Evolutionary conservation across 2,113 vertebrate species (phyloP).

Genomic region (Lasiurus cinereus): DNA sequence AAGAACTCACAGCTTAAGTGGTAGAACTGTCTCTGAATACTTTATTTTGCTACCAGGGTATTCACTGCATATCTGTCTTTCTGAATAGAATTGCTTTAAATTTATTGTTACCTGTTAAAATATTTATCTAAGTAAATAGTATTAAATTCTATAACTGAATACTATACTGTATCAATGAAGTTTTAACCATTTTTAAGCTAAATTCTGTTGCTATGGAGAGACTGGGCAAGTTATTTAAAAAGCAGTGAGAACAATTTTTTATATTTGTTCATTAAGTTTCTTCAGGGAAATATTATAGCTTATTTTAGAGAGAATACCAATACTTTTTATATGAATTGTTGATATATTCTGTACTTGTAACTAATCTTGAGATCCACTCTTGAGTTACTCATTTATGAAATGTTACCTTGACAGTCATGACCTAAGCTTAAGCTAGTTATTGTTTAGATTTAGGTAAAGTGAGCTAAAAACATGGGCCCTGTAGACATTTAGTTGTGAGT

Average conservation of each 20-base stretch:
- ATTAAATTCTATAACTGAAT: conserved; percentile 44
- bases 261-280: conserved; percentile 21
- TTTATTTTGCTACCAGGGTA: background rate
- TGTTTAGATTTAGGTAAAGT: conserved; percentile 39
- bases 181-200: conserved; percentile 20
- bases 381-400: conserved; percentile 70
- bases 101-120: conserved; percentile 38
- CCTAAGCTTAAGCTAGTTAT: conserved; percentile 20
- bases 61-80: background rate
- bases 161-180: conserved; percentile 21
- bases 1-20: background rate
- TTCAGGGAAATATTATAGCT: conserved; percentile 19
- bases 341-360: conserved; percentile 55
- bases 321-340: conserved; percentile 34
- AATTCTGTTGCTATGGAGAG: conserved; percentile 42
- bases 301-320: conserved; percentile 34
- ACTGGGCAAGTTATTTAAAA: conserved; percentile 45
- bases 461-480: background rate
- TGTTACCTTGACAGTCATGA: conserved; percentile 47
- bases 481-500: background rate
- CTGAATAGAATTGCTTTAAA: conserved; percentile 47
- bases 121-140: background rate
- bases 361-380: conserved; percentile 42
- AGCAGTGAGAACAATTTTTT: background rate
- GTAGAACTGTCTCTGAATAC: background rate